Base-by-base conservation (phyloP, 2,888 invertebrate genomes). In the Plebejus melissa region DNA sequence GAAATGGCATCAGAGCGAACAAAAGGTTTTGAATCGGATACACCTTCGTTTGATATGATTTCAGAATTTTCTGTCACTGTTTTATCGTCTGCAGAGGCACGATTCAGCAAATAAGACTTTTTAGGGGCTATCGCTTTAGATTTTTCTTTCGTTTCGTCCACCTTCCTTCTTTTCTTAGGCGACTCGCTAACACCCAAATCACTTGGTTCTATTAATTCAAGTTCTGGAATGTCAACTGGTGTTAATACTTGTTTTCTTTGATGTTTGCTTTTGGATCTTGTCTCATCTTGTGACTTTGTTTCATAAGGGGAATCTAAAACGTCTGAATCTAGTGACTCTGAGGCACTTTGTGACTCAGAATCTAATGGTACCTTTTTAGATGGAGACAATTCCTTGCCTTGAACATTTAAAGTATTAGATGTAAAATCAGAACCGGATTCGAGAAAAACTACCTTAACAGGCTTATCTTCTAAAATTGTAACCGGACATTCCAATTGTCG, bases 221-320 rank as follows among this genome's bases (percentile, higher is more conserved):
- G 80, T 69, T 93, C 94, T 4, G 93, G 90, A 60, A 86, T 85
- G 65, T 91, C 90, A 2, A 94, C 93, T 0, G 94, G 92, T 46
- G 90, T 93, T 38, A 94, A 82, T 46, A 94, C 92, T 82, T 94
- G 94, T 83, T 94, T 94, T 79, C 94, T 86, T 80, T 91, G 93
- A 84, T 94, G 94, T 82, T 90, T 93, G 41, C 83, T 86, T 82
- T 93, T 93, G 58, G 77, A 80, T 84, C 87, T 91, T 9, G 78
- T 78, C 72, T 89, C 90, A 77, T 91, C 90, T 76, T 83, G 85
- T 13, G 81, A 79, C 79, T 88, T 90, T 0, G 75, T 76, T 22
- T 88, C 90, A 58, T 86, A 86, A 13, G 81, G 80, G 9, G 83
- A 76, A 74, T 91, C 89, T 65, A 87, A 76, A 7, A 84, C 79